These are phyloP conservation scores for Limulus polyphemus DNA, from an alignment of 2,888 invertebrate genomes.

Conservation along the genomic window DNA sequence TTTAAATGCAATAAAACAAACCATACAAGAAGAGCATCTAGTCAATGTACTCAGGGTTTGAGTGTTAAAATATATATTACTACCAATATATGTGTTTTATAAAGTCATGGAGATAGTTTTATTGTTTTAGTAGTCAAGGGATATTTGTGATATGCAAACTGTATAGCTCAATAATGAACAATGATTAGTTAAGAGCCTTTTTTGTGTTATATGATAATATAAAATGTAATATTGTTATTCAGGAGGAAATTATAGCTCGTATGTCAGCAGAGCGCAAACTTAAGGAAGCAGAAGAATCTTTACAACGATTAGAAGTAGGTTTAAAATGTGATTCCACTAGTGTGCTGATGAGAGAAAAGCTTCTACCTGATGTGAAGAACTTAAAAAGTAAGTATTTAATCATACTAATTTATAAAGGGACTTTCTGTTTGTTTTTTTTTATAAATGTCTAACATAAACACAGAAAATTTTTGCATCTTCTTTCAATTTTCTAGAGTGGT, in stretches of 20 bases:
- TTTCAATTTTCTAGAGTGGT: not conserved
- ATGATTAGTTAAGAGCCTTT: too few species aligned
- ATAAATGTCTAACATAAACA: not conserved
- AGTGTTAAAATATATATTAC: too few species aligned
- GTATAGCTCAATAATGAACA: too few species aligned
- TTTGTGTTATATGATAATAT: too few species aligned
- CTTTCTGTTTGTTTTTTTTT: not conserved
- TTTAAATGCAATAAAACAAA: too few species aligned
- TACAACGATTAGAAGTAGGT: slow-evolving; percentile 36
- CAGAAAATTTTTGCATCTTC: not conserved
- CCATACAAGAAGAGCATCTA: too few species aligned
- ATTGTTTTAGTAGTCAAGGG: too few species aligned
- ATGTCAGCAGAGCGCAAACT: slow-evolving; percentile 37
- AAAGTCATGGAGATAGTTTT: too few species aligned
- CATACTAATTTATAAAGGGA: slow-evolving; percentile 11
- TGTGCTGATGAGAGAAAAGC: slow-evolving; percentile 36
- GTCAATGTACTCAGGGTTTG: too few species aligned
- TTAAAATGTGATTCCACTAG: slow-evolving; percentile 34
- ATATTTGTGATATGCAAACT: too few species aligned
- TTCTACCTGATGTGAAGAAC: slow-evolving; percentile 40
- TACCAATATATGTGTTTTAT: too few species aligned
- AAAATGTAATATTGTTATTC: not conserved
- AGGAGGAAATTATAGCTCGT: slow-evolving; percentile 40
- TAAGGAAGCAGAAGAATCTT: slow-evolving; percentile 35
- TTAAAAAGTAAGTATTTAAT: slow-evolving; percentile 34